A percentile compares a stretch with the other conserved stretches of the same genome.
Conservation (phyloP, 2,888 invertebrate genomes). For the Heliconius ismenius region DNA sequence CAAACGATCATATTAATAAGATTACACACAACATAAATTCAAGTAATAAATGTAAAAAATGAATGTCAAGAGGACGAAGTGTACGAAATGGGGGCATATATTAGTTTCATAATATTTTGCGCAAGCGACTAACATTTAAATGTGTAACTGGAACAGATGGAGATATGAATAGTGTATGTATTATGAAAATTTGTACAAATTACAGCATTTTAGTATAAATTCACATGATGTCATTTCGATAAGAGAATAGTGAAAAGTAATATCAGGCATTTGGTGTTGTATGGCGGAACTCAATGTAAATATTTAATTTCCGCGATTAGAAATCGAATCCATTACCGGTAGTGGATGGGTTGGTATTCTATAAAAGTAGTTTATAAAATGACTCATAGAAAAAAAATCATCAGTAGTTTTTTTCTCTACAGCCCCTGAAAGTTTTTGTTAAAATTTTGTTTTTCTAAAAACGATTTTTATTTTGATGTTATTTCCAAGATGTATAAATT, state of each 20-base stretch:
- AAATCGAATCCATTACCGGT: too few relatives aligned
- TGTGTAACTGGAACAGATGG: constrained; percentile 67
- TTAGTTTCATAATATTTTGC: constrained; percentile 53
- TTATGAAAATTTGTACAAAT: constrained; percentile 15
- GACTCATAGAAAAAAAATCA: too few relatives aligned
- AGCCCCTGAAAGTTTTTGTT: too few relatives aligned
- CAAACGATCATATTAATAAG: neutral
- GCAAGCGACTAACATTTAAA: constrained; percentile 58
- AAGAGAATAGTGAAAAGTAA: neutral
- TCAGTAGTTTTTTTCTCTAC: too few relatives aligned
- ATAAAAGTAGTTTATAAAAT: too few relatives aligned
- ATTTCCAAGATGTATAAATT: too few relatives aligned
- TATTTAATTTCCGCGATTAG: too few relatives aligned
- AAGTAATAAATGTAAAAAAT: constrained; percentile 9
- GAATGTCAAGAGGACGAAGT: constrained; percentile 17
- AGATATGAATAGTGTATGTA: constrained; percentile 44
- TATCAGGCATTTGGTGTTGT: neutral
- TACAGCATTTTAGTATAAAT: constrained; percentile 6
- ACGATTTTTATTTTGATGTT: too few relatives aligned
- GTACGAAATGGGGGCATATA: constrained; percentile 13
- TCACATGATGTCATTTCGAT: neutral
- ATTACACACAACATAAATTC: neutral
- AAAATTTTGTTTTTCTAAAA: too few relatives aligned
- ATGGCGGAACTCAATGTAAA: too few relatives aligned
- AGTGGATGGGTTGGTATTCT: too few relatives aligned